phyloP scores from a whole-genome alignment of 2,797 vertebrate genomes.

The Anguilla marmorata region DNA sequence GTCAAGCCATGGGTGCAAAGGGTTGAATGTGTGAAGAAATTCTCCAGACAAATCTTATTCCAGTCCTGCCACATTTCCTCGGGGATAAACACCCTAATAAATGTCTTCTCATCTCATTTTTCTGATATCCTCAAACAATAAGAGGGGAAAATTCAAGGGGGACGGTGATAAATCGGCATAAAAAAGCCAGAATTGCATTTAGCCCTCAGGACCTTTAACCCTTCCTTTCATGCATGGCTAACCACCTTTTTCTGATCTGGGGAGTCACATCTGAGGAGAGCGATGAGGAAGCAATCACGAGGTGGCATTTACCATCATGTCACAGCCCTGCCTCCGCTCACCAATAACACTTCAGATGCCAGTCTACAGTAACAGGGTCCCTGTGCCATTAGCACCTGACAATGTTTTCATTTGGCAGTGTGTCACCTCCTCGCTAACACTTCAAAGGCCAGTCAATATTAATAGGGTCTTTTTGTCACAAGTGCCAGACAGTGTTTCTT shows the following conservation, averaged over 20 bases:
- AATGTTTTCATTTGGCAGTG: conserved; percentile 28
- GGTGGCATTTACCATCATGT: conserved; percentile 24
- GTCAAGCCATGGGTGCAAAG: background rate
- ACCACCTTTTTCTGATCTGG: conserved; percentile 19
- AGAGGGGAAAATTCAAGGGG: conserved; percentile 14
- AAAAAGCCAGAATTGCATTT: conserved; percentile 6
- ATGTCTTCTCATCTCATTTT: conserved; percentile 14
- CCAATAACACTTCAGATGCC: conserved; percentile 24
- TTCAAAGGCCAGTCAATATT: conserved; percentile 17
- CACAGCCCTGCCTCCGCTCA: background rate
- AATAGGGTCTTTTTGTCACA: conserved; percentile 26
- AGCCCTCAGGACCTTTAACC: conserved; percentile 5
- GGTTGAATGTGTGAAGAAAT: background rate
- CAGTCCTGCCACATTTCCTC: background rate
- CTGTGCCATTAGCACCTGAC: conserved; percentile 21
- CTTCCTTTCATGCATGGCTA: background rate
- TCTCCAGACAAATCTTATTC: background rate
- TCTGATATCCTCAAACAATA: conserved; percentile 21
- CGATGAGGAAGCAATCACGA: conserved; percentile 6
- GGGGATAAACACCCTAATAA: background rate
- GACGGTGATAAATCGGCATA: background rate
- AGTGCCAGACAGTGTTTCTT: conserved; percentile 17
- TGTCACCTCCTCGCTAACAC: conserved; percentile 5
- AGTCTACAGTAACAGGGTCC: conserved; percentile 13
- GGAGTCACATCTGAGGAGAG: conserved; percentile 22